Evolutionary conservation across 1,140 invertebrate genomes (phyloP), one percentile per base, ranked within the genome.

Genomic region (Zaprionus ghesquierei): DNA sequence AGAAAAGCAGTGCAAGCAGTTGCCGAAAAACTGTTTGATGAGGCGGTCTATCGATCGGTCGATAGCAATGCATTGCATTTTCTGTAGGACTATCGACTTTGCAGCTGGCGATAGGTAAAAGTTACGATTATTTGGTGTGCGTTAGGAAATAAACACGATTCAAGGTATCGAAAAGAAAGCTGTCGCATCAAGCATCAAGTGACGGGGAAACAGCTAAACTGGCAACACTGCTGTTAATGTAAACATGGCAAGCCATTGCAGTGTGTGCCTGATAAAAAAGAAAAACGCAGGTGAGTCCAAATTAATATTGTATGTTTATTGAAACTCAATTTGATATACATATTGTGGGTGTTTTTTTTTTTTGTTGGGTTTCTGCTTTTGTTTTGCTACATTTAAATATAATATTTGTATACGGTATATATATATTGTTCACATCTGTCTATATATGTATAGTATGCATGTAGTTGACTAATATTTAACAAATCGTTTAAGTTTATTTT

Each of bases 251-350:
- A 3, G 3, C 8, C 27, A 5, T 4, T 29, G n/a, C n/a, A n/a
- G n/a, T n/a, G n/a, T n/a, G n/a, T n/a, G n/a, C n/a, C n/a, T n/a
- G n/a, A n/a, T n/a, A n/a, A n/a, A 41, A 12, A 50, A 50, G 0
- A 23, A 0, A 15, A 54, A 54, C 33, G 10, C 23, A n/a, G 5
- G 1, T 54, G 0, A 44, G 20, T 70, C 59, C 69, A 87, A 89
- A 77, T 87, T 79, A 89, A 89, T 89, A 85, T 87, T 79, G 85
- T 75, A 74, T 79, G 68, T 87, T 87, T 87, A 87, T 87, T 87
- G 84, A 87, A 87, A 89, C 85, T 89, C 84, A 89, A 84, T 77
- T 86, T 77, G 84, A 87, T 84, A 87, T 89, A 89, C 73, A 89
- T 84, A 82, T 63, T 79, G 62, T 65, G 68, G 58, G 23, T 81